phyloP scores from a whole-genome alignment of 2,797 vertebrate genomes.

The Podargus strigoides region DNA sequence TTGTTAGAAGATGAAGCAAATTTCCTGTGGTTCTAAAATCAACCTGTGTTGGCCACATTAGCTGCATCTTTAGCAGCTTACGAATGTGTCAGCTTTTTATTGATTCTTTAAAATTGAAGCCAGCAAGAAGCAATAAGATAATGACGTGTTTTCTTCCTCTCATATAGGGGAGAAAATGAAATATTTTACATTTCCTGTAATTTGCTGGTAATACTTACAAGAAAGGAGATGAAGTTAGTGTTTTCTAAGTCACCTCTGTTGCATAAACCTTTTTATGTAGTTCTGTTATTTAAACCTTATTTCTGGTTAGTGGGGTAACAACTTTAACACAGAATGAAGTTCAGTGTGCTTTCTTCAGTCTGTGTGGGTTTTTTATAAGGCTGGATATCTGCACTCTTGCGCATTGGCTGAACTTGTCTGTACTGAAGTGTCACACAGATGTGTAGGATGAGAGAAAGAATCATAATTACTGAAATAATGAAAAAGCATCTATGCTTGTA shows the following conservation, averaged over 20 bases:
- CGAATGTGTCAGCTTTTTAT: conserved; percentile 55
- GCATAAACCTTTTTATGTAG: background rate
- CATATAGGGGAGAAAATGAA: background rate
- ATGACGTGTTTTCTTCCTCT: conserved; percentile 30
- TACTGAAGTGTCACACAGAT: background rate
- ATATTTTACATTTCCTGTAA: conserved; percentile 61
- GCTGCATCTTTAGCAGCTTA: conserved; percentile 32
- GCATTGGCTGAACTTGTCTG: background rate
- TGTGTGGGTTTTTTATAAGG: background rate
- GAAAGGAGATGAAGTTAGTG: background rate
- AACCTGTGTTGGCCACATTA: conserved; percentile 27
- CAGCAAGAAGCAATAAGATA: conserved; percentile 34
- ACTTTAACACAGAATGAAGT: background rate
- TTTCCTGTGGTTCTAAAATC: conserved; percentile 28
- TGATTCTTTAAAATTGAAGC: conserved; percentile 36
- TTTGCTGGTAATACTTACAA: conserved; percentile 43
- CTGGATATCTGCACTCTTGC: background rate
- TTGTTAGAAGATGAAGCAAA: conserved; percentile 30
- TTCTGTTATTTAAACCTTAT: background rate
- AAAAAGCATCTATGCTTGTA: background rate
- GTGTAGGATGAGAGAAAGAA: background rate
- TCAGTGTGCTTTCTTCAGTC: background rate
- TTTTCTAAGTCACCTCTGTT: conserved; percentile 11
- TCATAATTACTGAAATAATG: background rate
- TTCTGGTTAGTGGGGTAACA: background rate